Evolutionary conservation across 2,888 invertebrate genomes (phyloP), one percentile per base, ranked within the genome.

Genomic region (Acleris literana): DNA sequence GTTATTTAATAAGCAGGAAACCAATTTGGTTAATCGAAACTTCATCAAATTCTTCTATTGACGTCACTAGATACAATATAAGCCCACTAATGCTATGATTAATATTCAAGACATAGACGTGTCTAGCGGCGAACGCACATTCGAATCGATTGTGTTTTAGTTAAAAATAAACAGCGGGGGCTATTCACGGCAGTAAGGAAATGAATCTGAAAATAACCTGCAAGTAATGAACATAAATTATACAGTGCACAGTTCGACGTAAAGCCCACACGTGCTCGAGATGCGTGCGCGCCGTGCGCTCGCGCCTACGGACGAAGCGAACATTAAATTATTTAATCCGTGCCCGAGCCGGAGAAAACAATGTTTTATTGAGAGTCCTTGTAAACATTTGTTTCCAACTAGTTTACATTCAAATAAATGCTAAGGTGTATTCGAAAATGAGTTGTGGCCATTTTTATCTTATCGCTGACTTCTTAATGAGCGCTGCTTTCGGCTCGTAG

Each of bases 191-290:
- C 62, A 68, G 72, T 76, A 76, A 79, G 81, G 84, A 83, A 85
- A 80, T 75, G 75, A 68, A 70, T 80, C 77, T 78, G 68, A 66
- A 84, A 86, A 86, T 86, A 87, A 76, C 77, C 73, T 57, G 62
- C 52, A 70, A 74, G 79, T 77, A 78, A 78, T 77, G 75, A 80
- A 82, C 81, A 77, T 84, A 82, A 84, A 84, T 84, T 81, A 81
- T 76, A 76, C 73, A 74, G 71, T 68, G 72, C 74, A 68, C 73
- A 64, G 78, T 80, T 82, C 79, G 69, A 70, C 69, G 78, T 83
- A 81, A 74, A 76, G 69, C 72, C 72, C 76, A 76, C 83, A 84
- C 81, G 81, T 83, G 86, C 78, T 80, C 75, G 71, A 72, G 49
- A 9, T 59, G 55, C 55, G 60, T 72, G 76, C 72, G 55, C 55